These are phyloP conservation scores for Dione vanillae DNA, from an alignment of 2,888 invertebrate genomes.

Conservation along the genomic window DNA sequence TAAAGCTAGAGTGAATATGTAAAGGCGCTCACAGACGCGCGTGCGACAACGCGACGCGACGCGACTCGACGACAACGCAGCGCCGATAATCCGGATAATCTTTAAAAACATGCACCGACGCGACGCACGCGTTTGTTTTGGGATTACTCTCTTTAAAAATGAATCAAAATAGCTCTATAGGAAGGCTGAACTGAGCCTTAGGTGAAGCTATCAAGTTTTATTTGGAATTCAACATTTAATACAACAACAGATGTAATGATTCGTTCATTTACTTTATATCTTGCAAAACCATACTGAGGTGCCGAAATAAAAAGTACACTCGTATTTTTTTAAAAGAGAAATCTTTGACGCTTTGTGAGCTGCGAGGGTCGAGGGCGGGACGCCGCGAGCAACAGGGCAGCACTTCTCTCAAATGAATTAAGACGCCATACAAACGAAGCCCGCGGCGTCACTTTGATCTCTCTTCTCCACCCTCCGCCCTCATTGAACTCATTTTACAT, in stretches of 20 bases:
- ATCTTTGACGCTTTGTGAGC: conserved; percentile 14
- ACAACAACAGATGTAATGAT: neutral
- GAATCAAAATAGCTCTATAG: conserved; percentile 1
- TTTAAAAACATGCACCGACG: conserved; percentile 14
- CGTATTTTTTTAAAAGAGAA: neutral
- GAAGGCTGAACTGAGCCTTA: neutral
- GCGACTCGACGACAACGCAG: conserved; percentile 15
- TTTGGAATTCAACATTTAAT: neutral
- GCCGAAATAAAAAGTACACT: neutral
- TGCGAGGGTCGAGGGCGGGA: neutral
- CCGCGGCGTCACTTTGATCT: conserved; percentile 47
- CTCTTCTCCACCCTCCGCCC: conserved; percentile 22
- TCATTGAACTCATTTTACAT: conserved; percentile 53
- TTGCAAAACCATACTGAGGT: neutral
- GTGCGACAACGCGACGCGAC: conserved; percentile 30
- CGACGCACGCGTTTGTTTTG: conserved; percentile 6
- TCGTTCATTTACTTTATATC: neutral
- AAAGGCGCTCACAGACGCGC: conserved; percentile 34
- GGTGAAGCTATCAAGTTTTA: neutral
- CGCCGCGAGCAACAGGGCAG: conserved; percentile 18
- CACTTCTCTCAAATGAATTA: conserved; percentile 48
- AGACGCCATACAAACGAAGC: conserved; percentile 44
- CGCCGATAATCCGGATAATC: conserved; percentile 38
- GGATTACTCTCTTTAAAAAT: conserved; percentile 8
- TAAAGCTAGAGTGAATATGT: conserved; percentile 30